Percentiles rank a stretch among this genome's conserved stretches.
These are phyloP conservation scores for Pseudomyrmex gracilis DNA, from an alignment of 1,140 invertebrate species.

Conservation along the genomic window DNA sequence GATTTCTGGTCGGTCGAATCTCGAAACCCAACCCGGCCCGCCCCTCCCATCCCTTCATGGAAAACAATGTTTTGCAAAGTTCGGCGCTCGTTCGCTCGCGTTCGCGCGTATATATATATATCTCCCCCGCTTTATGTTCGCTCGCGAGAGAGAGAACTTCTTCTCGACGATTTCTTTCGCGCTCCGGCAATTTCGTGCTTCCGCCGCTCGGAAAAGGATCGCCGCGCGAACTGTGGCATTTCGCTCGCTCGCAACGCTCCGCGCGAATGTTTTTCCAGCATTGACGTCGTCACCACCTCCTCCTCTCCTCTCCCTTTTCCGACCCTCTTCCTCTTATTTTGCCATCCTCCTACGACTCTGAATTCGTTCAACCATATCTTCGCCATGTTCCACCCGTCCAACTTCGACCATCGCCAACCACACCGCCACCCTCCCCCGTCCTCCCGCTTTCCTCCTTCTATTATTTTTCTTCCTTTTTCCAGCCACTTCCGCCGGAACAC, in stretches of 20 bases:
- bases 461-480: slow-evolving; percentile 70
- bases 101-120: slow-evolving; percentile 37
- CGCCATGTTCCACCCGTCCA: slow-evolving; percentile 58
- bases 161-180: slow-evolving; percentile 69
- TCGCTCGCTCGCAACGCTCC: slow-evolving; percentile 62
- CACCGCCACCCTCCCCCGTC: background rate
- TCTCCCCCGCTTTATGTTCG: slow-evolving; percentile 52
- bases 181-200: slow-evolving; percentile 66
- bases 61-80: slow-evolving; percentile 60
- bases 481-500: slow-evolving; percentile 61
- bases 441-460: slow-evolving; percentile 28
- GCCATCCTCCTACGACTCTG: slow-evolving; percentile 37
- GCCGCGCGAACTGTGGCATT: slow-evolving; percentile 57
- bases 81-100: slow-evolving; percentile 35
- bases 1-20: slow-evolving; percentile 52
- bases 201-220: slow-evolving; percentile 65
- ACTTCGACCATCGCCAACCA: slow-evolving; percentile 25
- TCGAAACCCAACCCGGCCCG: slow-evolving; percentile 40
- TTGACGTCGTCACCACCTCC: slow-evolving; percentile 38
- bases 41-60: background rate
- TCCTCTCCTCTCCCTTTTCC: background rate
- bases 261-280: slow-evolving; percentile 67
- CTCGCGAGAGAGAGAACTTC: slow-evolving; percentile 50
- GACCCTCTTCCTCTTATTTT: slow-evolving; percentile 31
- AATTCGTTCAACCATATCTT: slow-evolving; percentile 68